phyloP scores from a whole-genome alignment of 2,888 invertebrate genomes.

The Pammene fasciana region DNA sequence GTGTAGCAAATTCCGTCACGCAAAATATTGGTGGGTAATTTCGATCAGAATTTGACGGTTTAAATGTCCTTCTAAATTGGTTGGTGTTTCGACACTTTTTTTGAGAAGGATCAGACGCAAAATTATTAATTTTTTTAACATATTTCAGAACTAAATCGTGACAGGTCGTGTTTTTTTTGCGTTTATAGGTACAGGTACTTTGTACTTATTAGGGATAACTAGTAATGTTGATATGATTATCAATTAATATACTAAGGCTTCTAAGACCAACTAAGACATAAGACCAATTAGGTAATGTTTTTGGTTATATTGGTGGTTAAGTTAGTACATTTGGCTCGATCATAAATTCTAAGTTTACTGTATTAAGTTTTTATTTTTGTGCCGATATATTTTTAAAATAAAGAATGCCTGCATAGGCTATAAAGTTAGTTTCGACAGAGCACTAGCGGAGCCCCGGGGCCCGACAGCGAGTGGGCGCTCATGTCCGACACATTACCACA shows the following conservation, averaged over 20 bases:
- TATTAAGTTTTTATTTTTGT: too few species aligned
- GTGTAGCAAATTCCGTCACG: slow-evolving; percentile 79
- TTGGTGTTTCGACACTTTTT: slow-evolving; percentile 36
- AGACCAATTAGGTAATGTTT: too few species aligned
- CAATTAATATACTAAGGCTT: too few species aligned
- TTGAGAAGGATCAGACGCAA: neutral
- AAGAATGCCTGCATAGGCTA: slow-evolving; percentile 9
- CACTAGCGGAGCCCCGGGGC: slow-evolving; percentile 36
- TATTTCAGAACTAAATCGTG: neutral
- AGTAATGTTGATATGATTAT: too few species aligned
- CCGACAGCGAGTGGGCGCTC: slow-evolving; percentile 55
- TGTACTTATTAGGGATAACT: too few species aligned
- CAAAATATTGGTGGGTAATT: slow-evolving; percentile 73
- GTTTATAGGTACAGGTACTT: neutral
- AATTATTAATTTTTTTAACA: neutral
- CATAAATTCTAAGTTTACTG: too few species aligned
- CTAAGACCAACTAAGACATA: too few species aligned
- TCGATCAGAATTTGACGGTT: slow-evolving; percentile 45
- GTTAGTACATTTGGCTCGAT: too few species aligned
- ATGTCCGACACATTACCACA: slow-evolving; percentile 74
- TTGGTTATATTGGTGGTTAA: too few species aligned
- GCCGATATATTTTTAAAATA: slow-evolving; percentile 1
- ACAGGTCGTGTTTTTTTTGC: neutral
- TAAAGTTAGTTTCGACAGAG: slow-evolving; percentile 31
- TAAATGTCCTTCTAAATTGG: slow-evolving; percentile 41